These are phyloP conservation scores for Conops quadrifasciatus DNA, from an alignment of 2,888 invertebrate species.

Conservation along the genomic window DNA sequence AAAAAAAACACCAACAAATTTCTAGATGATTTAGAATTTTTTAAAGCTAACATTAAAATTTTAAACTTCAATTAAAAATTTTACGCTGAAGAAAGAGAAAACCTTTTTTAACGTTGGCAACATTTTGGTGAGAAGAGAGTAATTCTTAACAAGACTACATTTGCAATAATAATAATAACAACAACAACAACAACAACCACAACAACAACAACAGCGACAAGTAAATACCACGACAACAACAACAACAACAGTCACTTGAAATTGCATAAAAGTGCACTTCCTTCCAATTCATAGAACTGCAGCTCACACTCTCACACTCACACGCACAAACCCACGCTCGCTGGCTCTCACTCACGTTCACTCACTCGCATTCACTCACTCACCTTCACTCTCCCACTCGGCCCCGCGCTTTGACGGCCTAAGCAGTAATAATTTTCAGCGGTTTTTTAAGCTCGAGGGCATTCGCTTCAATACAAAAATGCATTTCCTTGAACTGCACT, in stretches of 20 bases:
- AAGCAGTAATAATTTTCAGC: too few species aligned
- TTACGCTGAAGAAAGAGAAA: too few species aligned
- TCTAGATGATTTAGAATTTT: too few species aligned
- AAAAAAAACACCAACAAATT: too few species aligned
- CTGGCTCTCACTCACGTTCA: neutral
- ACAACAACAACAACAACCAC: neutral
- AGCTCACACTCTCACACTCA: neutral
- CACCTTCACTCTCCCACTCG: neutral
- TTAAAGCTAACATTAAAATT: too few species aligned
- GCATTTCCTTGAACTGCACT: conserved; percentile 15
- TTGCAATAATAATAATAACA: neutral
- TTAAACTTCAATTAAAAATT: too few species aligned
- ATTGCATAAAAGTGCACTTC: conserved; percentile 24
- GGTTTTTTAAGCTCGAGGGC: too few species aligned
- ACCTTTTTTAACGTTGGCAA: neutral
- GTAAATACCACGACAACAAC: too few species aligned
- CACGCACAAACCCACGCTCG: neutral
- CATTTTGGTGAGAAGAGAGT: neutral
- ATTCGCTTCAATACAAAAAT: too few species aligned
- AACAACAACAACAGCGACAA: neutral
- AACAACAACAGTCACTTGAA: neutral
- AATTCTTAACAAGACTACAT: conserved; percentile 7
- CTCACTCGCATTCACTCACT: neutral
- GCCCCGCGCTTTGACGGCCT: too few species aligned
- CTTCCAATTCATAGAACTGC: neutral